Evolutionary conservation across 2,888 invertebrate genomes (phyloP), one percentile per base, ranked within the genome.

Genomic region (Theristus sp.): DNA sequence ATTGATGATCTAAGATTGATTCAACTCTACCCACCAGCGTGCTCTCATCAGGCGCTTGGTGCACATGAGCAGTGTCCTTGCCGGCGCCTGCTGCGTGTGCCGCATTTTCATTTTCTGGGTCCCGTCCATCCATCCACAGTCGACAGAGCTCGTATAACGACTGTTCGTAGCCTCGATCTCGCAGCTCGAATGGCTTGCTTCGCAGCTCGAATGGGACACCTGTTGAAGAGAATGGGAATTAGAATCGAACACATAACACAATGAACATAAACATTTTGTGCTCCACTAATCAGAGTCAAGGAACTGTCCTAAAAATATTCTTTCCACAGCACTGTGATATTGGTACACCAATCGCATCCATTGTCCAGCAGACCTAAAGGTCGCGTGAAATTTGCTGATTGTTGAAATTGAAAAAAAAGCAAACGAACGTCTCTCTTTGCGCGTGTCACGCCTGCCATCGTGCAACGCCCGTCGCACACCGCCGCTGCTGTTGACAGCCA

Each of bases 181-280:
- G 61, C 58, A 71, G 62, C 52, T 66, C 67, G 60, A 71, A 71
- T 26, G 68, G 66, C 61, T 71, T 71, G 53, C 69, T 69, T 20
- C 71, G 66, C 60, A 71, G 62, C 56, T 71, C 71, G 60, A 70
- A 71, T 49, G 69, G 65, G 25, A 71, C 66, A 46, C 64, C 66
- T 65, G 52, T 61, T 6, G 24, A 10, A 20, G 10, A 38, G 38
- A n/a, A n/a, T n/a, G n/a, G 38, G 38, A 38, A 17, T 38, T 38
- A 17, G 38, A 38, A 38, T 38, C 17, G 38, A 13, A 38, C 38
- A n/a, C n/a, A n/a, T n/a, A n/a, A n/a, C n/a, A n/a, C n/a, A n/a
- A n/a, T n/a, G n/a, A n/a, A n/a, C n/a, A 38, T 38, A 38, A 6
- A 38, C 38, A 38, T 38, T 13, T 17, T 38, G 38, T 38, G 38